Conservation (phyloP, 2,797 vertebrate species). For the Sternotherus odoratus region DNA sequence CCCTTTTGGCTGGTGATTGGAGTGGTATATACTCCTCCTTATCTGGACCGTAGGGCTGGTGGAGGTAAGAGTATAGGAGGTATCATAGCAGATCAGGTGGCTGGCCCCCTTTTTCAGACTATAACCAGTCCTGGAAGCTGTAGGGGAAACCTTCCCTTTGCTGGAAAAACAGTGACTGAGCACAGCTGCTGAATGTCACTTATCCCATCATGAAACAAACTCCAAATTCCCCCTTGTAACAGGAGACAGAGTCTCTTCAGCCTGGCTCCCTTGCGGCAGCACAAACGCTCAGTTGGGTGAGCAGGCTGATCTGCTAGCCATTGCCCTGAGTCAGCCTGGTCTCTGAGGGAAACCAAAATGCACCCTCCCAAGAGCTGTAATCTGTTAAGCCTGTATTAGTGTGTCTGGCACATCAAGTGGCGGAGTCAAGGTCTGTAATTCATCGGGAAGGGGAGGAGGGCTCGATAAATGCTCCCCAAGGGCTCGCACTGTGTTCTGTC, state of each 20-base stretch:
- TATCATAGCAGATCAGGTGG: neutral
- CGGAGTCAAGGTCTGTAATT: slow-evolving; percentile 58
- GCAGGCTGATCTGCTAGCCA: slow-evolving; percentile 48
- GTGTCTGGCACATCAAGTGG: slow-evolving; percentile 44
- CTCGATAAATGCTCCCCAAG: rapidly evolving
- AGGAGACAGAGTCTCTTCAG: neutral
- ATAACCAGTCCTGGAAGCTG: neutral
- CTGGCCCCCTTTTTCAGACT: neutral
- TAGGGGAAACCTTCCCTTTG: rapidly evolving
- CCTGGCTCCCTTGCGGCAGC: neutral
- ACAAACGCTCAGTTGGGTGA: rapidly evolving
- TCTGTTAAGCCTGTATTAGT: slow-evolving; percentile 60
- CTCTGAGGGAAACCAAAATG: slow-evolving; percentile 24
- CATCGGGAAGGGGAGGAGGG: neutral
- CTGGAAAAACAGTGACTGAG: rapidly evolving
- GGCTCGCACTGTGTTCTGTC: neutral
- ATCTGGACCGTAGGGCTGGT: neutral
- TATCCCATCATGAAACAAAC: slow-evolving; percentile 4
- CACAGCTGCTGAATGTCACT: neutral
- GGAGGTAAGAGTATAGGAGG: neutral
- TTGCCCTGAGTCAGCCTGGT: slow-evolving; percentile 52
- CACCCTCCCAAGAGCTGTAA: slow-evolving; percentile 29
- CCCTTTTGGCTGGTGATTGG: neutral
- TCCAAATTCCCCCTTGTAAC: neutral
- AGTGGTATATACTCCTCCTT: neutral